These are phyloP conservation scores for Acrocephalus kingi DNA, from an alignment of 2,113 vertebrate species.

Conservation along the genomic window DNA sequence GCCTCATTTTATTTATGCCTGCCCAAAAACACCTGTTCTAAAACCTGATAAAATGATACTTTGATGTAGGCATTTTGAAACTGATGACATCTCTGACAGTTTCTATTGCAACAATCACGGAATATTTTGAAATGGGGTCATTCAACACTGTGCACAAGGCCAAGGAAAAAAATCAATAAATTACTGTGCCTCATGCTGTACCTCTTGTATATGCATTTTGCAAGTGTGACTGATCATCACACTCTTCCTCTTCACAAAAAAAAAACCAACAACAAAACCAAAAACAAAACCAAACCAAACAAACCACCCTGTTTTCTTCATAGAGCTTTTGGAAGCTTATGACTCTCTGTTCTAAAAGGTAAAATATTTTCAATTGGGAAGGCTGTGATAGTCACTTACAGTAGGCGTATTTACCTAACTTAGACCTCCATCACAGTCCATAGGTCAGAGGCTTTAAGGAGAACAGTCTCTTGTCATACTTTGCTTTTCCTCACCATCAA, in stretches of 20 bases:
- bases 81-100: neutral
- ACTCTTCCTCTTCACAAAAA: neutral
- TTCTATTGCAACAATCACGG: rapidly evolving
- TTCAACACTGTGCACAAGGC: neutral
- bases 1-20: neutral
- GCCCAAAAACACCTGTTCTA: neutral
- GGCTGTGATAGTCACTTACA: neutral
- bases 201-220: neutral
- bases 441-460: neutral
- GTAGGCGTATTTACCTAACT: neutral
- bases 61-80: neutral
- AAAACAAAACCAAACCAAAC: no score
- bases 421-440: neutral
- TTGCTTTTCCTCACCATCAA: neutral
- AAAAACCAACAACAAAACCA: no score
- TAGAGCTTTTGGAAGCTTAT: neutral
- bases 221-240: neutral
- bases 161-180: neutral
- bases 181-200: neutral
- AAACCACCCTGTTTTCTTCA: neutral
- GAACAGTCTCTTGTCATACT: neutral
- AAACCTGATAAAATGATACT: neutral
- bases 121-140: neutral
- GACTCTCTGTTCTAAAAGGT: neutral
- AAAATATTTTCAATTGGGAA: neutral